Evolutionary conservation across 2,113 vertebrate species (phyloP), one percentile per base, ranked within the genome.

Genomic region (Saccopteryx leptura): DNA sequence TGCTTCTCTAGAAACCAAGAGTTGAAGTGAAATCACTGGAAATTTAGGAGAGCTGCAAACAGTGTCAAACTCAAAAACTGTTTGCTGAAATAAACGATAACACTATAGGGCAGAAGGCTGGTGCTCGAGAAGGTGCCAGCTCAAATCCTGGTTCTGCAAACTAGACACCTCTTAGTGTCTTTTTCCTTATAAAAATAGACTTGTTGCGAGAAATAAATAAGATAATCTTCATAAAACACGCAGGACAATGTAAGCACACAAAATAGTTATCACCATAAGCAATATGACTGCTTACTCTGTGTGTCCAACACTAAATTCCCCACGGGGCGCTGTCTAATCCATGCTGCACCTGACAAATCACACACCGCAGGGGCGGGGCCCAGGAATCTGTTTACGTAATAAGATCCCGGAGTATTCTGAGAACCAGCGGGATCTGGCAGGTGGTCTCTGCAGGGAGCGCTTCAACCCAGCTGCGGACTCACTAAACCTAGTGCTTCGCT

Each of bases 1-100:
- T 82, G 54, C 31, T 96, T 94, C 80, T 90, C 80, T 82, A 91
- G 31, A 92, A 91, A 83, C 52, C 52, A 79, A 74, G 33, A 90
- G 50, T 5, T 80, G 58, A 78, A 68, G 78, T 84, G 33, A 94
- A 66, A 85, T 95, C 31, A 63, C 65, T 74, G 15, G 58, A 91
- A 84, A 84, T 74, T 75, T 91, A 17, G 46, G 23, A 91, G 18
- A 84, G 19, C 24, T n/a, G 19, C 24, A 74, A 95, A 88, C 17
- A 46, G 50, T 28, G 9, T 84, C 56, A 80, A 88, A 93, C 39
- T 84, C 52, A 56, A 81, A 95, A 88, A 50, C 28, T 15, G 0
- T 28, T 79, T 95, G 50, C 65, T 46, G 83, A 83, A 88, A 82
- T 61, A 88, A 78, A 90, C 5, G 50, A 90, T 28, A 90, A 76